Evolutionary conservation across 2,113 vertebrate species (phyloP), one percentile per base, ranked within the genome.

Genomic region (Heteronetta atricapilla): DNA sequence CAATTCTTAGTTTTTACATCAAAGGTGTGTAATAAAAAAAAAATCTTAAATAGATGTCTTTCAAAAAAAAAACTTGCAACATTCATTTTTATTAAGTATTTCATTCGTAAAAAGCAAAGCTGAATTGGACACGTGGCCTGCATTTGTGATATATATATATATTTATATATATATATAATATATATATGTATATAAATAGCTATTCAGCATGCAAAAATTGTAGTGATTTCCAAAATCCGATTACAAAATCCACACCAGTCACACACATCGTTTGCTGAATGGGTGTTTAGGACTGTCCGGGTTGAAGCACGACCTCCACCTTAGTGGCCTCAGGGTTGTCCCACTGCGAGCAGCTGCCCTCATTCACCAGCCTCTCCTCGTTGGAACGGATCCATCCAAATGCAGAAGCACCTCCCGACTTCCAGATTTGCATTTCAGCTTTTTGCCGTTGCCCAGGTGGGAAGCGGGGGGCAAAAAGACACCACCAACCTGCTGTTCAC

Each of bases 131-230:
- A 97, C 79, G 98, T 98, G 98, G 98, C 97, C 98, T 97, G 98
- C 98, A 95, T 98, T 98, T 97, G 98, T 98, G 98, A 98, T 95
- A 98, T 84, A 98, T 96, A 98, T 96, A 96, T 94, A 84, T 96
- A 78, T 88, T 91, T 92, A 94, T 95, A 94, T 96, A 96, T 93
- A 97, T 97, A 97, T 97, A 98, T 95, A 96, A 96, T 87, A 96
- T 70, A 97, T 87, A 96, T 94, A 97, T 97, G 97, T 97, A 98
- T 98, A 98, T 98, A 98, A 98, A 98, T 98, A 98, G 97, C 96
- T 98, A 97, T 98, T 98, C 83, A 80, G 98, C 98, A 98, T 98
- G 98, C 98, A 98, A 98, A 97, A 94, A 92, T 92, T 89, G 97
- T 98, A 98, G 97, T 97, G 98, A 98, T 96, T 97, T 95, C 95